phyloP scores from a whole-genome alignment of 2,113 vertebrate genomes.

The Trachemys scripta region DNA sequence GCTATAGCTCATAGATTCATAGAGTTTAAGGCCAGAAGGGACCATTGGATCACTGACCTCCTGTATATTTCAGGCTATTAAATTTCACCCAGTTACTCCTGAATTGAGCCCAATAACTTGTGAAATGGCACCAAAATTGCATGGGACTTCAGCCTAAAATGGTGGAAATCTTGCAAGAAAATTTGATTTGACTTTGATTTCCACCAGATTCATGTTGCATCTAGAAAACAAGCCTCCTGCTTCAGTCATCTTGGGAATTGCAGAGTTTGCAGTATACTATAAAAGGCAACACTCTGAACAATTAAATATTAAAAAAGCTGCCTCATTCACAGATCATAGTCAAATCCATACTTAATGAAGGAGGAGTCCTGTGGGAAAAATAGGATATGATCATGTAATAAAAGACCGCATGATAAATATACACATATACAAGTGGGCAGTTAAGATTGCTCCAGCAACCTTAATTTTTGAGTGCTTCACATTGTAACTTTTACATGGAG shows the following conservation, averaged over 20 bases:
- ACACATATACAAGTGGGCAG: neutral
- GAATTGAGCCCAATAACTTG: neutral
- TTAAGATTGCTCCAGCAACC: neutral
- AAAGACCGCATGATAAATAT: neutral
- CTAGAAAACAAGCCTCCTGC: neutral
- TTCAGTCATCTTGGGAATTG: neutral
- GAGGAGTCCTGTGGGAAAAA: accelerated
- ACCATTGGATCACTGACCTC: neutral
- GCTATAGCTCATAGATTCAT: neutral
- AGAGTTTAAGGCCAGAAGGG: neutral
- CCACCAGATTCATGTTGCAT: neutral
- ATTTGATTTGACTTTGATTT: neutral
- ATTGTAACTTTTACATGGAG: neutral
- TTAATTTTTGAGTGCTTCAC: neutral
- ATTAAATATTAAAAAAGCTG: neutral
- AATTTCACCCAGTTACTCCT: neutral
- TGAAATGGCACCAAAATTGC: neutral
- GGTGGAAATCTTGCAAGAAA: accelerated
- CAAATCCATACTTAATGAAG: neutral
- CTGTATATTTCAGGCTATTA: neutral
- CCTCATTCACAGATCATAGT: neutral
- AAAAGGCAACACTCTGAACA: neutral
- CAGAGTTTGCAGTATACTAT: neutral
- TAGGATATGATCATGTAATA: accelerated
- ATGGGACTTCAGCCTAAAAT: neutral